Evolutionary conservation across 2,113 vertebrate species (phyloP).

Genomic region (Myrmecobius fasciatus): DNA sequence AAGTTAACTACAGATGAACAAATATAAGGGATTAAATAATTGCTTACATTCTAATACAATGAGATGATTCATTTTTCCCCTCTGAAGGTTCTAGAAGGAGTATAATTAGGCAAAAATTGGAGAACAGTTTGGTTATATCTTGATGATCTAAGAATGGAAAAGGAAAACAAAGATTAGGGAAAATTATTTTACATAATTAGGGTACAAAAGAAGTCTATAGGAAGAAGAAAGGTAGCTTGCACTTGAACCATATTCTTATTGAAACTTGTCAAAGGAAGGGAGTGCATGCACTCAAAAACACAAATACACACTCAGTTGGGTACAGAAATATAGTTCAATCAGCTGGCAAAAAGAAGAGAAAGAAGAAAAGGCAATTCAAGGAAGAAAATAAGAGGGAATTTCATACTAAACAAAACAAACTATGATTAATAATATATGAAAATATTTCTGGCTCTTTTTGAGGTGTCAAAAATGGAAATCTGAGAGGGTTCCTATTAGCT

Average conservation of each 20-base stretch:
- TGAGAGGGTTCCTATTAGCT: neutral
- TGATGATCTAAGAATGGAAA: neutral
- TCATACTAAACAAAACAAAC: too few relatives aligned
- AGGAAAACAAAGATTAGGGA: neutral
- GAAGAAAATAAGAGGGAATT: too few relatives aligned
- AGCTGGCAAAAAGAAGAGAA: neutral
- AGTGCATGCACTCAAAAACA: neutral
- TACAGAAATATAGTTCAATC: neutral
- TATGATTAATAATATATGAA: neutral
- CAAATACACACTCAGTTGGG: neutral
- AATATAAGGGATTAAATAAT: neutral
- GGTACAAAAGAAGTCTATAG: neutral
- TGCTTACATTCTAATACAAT: neutral
- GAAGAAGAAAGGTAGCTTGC: neutral
- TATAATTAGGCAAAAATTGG: neutral
- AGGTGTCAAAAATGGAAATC: neutral
- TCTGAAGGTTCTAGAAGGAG: neutral
- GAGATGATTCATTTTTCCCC: neutral
- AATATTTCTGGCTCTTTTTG: neutral
- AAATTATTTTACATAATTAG: neutral
- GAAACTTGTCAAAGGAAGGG: neutral
- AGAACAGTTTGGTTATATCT: neutral
- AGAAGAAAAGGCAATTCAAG: neutral
- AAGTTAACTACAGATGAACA: neutral
- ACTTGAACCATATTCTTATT: neutral